Evolutionary conservation across 1,140 invertebrate genomes (phyloP).

Genomic region (Hesperophylax magnus): DNA sequence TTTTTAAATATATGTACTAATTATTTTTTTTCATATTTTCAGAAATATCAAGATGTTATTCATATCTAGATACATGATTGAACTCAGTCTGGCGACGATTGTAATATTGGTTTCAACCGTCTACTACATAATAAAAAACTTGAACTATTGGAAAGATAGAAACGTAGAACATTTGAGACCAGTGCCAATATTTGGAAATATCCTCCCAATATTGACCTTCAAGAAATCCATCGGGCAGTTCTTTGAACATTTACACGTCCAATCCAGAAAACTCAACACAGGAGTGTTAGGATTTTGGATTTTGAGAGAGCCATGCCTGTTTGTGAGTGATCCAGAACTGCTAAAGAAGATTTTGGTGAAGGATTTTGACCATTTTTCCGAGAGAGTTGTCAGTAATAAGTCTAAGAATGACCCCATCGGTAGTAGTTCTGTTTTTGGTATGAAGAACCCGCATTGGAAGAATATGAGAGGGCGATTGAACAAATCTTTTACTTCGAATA

Average conservation of each 20-base stretch:
- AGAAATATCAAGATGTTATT: too few species aligned
- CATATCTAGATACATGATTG: too few species aligned
- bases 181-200: constrained; percentile 1
- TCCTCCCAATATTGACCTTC: background rate
- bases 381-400: background rate
- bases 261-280: background rate
- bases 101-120: background rate
- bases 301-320: constrained; percentile 20
- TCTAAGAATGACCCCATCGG: background rate
- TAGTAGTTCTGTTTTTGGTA: background rate
- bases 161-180: background rate
- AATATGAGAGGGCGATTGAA: background rate
- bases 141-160: constrained; percentile 30
- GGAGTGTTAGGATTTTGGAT: constrained; percentile 22
- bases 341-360: constrained; percentile 1
- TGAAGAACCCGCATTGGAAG: constrained; percentile 33
- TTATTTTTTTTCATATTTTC: too few species aligned
- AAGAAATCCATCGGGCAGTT: constrained; percentile 15
- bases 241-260: constrained; percentile 10
- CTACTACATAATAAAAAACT: background rate
- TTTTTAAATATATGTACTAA: too few species aligned
- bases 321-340: constrained; percentile 10
- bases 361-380: constrained; percentile 20
- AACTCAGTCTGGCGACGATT: too few species aligned
- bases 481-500: background rate